phyloP scores from a whole-genome alignment of 2,888 invertebrate genomes.

The Acheta domesticus region DNA sequence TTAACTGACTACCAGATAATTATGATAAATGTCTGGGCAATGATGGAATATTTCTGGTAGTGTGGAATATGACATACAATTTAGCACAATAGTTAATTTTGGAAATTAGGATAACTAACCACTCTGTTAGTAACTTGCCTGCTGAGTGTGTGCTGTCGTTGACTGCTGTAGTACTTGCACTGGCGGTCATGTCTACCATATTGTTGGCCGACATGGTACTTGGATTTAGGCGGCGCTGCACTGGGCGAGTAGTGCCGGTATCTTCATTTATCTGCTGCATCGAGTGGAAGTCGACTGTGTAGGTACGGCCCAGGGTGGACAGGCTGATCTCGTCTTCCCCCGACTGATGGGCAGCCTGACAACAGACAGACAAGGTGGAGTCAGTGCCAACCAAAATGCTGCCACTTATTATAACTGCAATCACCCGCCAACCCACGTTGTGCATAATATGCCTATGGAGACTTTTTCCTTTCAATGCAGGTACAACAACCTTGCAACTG shows the following conservation, averaged over 20 bases:
- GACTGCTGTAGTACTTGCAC: slow-evolving; percentile 23
- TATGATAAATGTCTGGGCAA: no score
- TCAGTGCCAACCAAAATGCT: no score
- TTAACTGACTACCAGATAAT: no score
- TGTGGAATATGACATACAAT: no score
- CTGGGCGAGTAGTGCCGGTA: slow-evolving; percentile 88
- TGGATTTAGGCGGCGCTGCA: slow-evolving; percentile 75
- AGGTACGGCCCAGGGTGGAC: slow-evolving; percentile 86
- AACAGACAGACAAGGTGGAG: not conserved
- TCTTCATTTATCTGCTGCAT: slow-evolving; percentile 99
- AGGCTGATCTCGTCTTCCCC: slow-evolving; percentile 95
- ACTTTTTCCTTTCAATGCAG: no score
- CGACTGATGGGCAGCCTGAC: slow-evolving; percentile 77
- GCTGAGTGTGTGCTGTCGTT: slow-evolving; percentile 20
- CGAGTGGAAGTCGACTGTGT: slow-evolving; percentile 92
- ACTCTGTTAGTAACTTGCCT: not conserved
- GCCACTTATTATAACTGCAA: no score
- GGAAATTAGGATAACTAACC: no score
- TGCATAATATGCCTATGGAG: no score
- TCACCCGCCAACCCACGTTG: no score
- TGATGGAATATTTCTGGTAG: no score
- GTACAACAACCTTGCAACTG: no score
- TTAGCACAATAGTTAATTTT: no score
- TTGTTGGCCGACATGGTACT: slow-evolving; percentile 51
- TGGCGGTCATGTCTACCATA: slow-evolving; percentile 30